A percentile compares a stretch with the other conserved stretches of the same genome.
Evolutionary conservation across 2,113 vertebrate genomes (phyloP).

Genomic region (Gymnobelideus leadbeateri): DNA sequence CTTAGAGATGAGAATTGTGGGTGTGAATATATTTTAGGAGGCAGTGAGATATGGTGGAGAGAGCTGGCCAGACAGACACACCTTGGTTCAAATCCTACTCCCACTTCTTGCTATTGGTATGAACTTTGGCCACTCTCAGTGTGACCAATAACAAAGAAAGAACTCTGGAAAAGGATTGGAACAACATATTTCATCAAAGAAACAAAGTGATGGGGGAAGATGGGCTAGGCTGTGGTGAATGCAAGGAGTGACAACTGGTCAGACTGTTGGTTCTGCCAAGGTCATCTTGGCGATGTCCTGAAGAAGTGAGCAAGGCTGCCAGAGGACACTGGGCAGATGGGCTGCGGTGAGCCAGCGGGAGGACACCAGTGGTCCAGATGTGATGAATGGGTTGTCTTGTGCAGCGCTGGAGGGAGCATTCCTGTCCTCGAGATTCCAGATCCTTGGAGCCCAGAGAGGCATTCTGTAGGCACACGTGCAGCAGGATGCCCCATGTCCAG

Average conservation of each 20-base stretch:
- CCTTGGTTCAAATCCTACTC: not conserved
- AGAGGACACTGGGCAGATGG: not conserved
- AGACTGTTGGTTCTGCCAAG: not conserved
- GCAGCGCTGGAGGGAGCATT: not conserved
- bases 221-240: not conserved
- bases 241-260: not conserved
- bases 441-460: not conserved
- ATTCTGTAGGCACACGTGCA: not conserved
- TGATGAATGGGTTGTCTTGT: not conserved
- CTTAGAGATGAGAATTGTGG: not conserved
- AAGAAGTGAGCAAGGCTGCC: not conserved
- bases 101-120: no score
- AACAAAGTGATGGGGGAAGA: not conserved
- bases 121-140: not conserved
- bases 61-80: not conserved
- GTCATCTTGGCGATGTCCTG: not conserved
- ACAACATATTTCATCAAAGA: not conserved
- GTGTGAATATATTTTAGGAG: not conserved
- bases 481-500: not conserved
- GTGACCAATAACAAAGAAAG: not conserved
- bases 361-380: accelerated
- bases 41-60: not conserved
- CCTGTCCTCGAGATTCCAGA: not conserved
- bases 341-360: not conserved
- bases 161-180: not conserved